Percentiles rank a stretch among this genome's conserved stretches.
phyloP scores from a whole-genome alignment of 1,140 invertebrate species.

The Holcopasites calliopsidis region DNA sequence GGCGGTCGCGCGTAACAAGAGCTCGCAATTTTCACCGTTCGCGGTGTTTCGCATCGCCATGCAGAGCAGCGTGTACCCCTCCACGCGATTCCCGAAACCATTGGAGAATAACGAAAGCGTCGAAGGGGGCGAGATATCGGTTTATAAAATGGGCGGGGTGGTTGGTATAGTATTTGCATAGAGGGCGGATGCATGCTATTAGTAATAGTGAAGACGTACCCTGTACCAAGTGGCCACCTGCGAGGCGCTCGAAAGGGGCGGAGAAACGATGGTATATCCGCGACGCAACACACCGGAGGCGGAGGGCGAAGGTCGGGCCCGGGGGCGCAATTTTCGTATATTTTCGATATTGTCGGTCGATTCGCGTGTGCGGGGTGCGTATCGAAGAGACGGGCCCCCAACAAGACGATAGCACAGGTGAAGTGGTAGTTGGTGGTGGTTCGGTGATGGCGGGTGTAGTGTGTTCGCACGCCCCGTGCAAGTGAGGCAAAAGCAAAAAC shows the following conservation, averaged over 20 bases:
- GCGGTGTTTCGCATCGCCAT: not conserved
- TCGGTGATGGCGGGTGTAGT: conserved; percentile 62
- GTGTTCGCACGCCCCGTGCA: conserved; percentile 62
- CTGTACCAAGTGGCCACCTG: conserved; percentile 91
- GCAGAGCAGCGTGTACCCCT: not conserved
- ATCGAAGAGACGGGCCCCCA: conserved; percentile 57
- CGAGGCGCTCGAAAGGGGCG: conserved; percentile 74
- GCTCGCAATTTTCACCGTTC: too few species aligned
- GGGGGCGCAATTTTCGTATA: conserved; percentile 57
- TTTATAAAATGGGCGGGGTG: not conserved
- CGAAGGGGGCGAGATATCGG: too few species aligned
- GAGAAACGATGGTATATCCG: conserved; percentile 72
- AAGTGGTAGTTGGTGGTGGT: conserved; percentile 58
- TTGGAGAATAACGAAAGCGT: too few species aligned
- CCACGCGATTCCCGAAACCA: too few species aligned
- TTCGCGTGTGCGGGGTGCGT: conserved; percentile 50
- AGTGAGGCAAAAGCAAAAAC: conserved; percentile 74
- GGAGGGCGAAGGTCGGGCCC: conserved; percentile 51
- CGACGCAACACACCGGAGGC: conserved; percentile 53
- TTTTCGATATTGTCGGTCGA: conserved; percentile 37
- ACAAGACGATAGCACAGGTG: conserved; percentile 63
- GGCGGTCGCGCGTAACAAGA: not conserved
- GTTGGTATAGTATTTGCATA: not conserved
- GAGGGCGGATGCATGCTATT: conserved; percentile 75
- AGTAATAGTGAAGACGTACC: conserved; percentile 85